A percentile compares a stretch with the other conserved stretches of the same genome.
These are phyloP conservation scores for Tetramorium bicarinatum DNA, from an alignment of 2,888 invertebrate genomes.

Conservation along the genomic window DNA sequence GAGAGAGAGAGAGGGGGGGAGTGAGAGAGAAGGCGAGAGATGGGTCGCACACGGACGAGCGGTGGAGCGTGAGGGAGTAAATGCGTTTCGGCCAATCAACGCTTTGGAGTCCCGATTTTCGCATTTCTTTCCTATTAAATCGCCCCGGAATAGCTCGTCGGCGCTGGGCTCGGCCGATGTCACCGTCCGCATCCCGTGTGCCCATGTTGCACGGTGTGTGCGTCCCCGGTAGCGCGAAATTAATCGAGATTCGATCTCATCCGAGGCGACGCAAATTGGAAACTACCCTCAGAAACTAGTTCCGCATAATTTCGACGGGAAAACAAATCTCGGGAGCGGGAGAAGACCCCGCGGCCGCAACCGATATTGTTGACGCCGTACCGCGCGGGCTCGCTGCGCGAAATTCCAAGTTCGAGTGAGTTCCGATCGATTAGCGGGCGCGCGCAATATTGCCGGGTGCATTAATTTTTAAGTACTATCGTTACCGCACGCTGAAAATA, in stretches of 20 bases:
- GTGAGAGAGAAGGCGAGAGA: constrained; percentile 1
- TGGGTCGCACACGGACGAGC: constrained; percentile 28
- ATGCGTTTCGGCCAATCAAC: constrained; percentile 78
- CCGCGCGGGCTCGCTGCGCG: constrained; percentile 9
- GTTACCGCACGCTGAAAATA: constrained; percentile 50
- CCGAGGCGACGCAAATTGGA: constrained; percentile 82
- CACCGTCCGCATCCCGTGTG: constrained; percentile 75
- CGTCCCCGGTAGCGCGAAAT: constrained; percentile 76
- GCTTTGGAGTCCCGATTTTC: constrained; percentile 65
- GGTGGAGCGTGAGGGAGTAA: constrained; percentile 62
- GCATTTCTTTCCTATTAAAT: constrained; percentile 82
- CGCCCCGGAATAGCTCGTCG: constrained; percentile 62
- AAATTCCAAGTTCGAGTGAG: constrained; percentile 33
- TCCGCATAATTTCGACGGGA: constrained; percentile 83
- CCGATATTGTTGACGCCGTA: constrained; percentile 62
- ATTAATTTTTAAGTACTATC: constrained; percentile 9
- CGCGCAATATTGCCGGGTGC: background rate
- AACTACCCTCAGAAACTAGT: constrained; percentile 83
- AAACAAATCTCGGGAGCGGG: constrained; percentile 79
- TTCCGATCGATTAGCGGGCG: constrained; percentile 4
- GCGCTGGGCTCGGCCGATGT: constrained; percentile 63
- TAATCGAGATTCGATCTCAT: constrained; percentile 83
- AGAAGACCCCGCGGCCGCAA: constrained; percentile 42
- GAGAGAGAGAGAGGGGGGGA: constrained; percentile 15
- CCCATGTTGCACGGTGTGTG: constrained; percentile 61